Evolutionary conservation across 1,140 invertebrate species (phyloP).

Genomic region (Cheumatopsyche charites): DNA sequence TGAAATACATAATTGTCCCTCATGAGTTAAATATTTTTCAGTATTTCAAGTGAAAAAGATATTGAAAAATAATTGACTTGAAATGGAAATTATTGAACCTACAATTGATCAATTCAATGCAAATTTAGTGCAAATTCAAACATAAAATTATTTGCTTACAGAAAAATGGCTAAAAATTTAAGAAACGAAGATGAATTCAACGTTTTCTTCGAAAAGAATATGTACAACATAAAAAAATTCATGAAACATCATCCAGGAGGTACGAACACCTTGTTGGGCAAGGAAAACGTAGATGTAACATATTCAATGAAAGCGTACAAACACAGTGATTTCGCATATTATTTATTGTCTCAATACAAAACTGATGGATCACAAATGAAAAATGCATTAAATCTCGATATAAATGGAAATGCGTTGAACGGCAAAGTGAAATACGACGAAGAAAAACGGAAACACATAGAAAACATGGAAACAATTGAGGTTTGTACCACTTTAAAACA

Average conservation of each 20-base stretch:
- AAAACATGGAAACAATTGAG: conserved; percentile 42
- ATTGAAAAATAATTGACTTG: too few species aligned
- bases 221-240: conserved; percentile 65
- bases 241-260: conserved; percentile 69
- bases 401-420: neutral
- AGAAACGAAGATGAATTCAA: conserved; percentile 48
- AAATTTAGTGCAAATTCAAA: too few species aligned
- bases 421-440: neutral
- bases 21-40: too few species aligned
- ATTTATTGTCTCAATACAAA: conserved; percentile 66
- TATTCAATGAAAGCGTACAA: conserved; percentile 60
- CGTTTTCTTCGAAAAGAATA: conserved; percentile 53
- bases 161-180: conserved; percentile 4
- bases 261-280: conserved; percentile 61
- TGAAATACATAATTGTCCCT: too few species aligned
- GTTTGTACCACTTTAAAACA: conserved; percentile 2
- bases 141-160: neutral
- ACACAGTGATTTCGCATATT: conserved; percentile 67
- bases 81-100: too few species aligned
- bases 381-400: too few species aligned
- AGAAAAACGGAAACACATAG: neutral
- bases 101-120: too few species aligned
- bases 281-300: conserved; percentile 60
- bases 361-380: neutral
- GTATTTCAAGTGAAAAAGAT: too few species aligned